Percentiles rank a stretch among this genome's conserved stretches.
These are phyloP conservation scores for Aphrocallistes beatrix DNA, from an alignment of 37 sponge, comb jelly and placozoan species.

Conservation along the genomic window DNA sequence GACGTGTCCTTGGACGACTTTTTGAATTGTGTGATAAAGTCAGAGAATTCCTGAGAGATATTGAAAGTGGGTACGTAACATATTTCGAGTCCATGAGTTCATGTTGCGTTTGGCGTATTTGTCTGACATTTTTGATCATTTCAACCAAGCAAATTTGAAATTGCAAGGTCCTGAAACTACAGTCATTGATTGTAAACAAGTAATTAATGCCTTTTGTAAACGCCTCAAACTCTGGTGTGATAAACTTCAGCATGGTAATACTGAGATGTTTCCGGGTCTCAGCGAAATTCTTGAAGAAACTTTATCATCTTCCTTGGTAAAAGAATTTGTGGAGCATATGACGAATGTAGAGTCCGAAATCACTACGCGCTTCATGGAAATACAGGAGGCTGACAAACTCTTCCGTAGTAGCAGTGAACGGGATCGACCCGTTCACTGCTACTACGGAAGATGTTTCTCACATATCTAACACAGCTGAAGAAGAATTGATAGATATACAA, in stretches of 20 bases:
- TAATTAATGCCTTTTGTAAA: not conserved
- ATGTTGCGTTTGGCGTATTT: not conserved
- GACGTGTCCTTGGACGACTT: too few species aligned
- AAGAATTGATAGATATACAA: not conserved
- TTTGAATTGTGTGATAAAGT: too few species aligned
- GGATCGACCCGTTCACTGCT: not conserved
- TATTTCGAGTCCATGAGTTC: not conserved
- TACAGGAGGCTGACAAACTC: not conserved
- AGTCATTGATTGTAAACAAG: not conserved
- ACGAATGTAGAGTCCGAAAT: not conserved
- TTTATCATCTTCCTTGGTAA: not conserved
- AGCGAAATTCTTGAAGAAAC: not conserved
- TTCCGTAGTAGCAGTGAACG: too few species aligned
- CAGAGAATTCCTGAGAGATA: too few species aligned
- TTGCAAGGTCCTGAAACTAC: not conserved
- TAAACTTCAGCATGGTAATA: not conserved
- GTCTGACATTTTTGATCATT: not conserved
- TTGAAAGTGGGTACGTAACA: too few species aligned
- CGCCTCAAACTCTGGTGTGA: not conserved
- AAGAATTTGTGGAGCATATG: not conserved
- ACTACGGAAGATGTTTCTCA: not conserved
- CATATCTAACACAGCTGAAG: not conserved
- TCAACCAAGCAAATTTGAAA: constrained; percentile 14
- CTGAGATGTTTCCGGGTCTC: not conserved
- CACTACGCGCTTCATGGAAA: not conserved